phyloP scores from a whole-genome alignment of 2,113 vertebrate species.

The Regulus satrapa region DNA sequence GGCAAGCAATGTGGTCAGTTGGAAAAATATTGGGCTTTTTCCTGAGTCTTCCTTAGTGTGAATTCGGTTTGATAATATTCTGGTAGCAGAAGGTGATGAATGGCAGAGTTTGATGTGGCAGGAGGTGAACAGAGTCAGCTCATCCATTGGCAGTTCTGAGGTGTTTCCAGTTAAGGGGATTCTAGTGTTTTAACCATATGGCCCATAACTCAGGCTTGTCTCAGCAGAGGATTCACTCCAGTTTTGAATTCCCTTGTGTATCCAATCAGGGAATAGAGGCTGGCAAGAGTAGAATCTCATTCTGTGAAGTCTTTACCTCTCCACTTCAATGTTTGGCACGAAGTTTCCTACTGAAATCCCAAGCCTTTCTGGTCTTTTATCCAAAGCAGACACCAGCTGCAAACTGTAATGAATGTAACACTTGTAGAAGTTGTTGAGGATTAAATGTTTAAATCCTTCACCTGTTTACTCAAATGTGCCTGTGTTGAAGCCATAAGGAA shows the following conservation, averaged over 20 bases:
- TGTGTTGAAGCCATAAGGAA: not conserved
- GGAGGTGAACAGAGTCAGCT: not conserved
- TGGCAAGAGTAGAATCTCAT: not conserved
- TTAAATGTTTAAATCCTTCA: conserved; percentile 13
- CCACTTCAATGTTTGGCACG: not conserved
- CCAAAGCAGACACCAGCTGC: conserved; percentile 4
- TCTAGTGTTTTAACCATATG: not conserved
- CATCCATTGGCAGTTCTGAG: not conserved
- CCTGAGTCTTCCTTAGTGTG: not conserved
- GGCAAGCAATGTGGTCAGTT: not conserved
- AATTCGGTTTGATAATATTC: not conserved
- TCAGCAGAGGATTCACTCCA: not conserved
- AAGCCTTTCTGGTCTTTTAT: not conserved
- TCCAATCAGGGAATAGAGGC: not conserved
- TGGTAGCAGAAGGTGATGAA: not conserved
- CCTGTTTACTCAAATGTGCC: not conserved
- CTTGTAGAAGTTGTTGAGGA: not conserved
- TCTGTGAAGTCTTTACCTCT: not conserved
- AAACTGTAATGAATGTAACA: not conserved
- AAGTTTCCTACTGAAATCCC: not conserved
- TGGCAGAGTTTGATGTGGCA: not conserved
- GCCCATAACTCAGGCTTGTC: not conserved
- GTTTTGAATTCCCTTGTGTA: not conserved
- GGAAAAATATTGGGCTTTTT: fast-evolving
- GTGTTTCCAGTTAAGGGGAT: not conserved